Evolutionary conservation across 2,797 vertebrate genomes (phyloP), one percentile per base, ranked within the genome.

Genomic region (Melanotaenia boesemani): DNA sequence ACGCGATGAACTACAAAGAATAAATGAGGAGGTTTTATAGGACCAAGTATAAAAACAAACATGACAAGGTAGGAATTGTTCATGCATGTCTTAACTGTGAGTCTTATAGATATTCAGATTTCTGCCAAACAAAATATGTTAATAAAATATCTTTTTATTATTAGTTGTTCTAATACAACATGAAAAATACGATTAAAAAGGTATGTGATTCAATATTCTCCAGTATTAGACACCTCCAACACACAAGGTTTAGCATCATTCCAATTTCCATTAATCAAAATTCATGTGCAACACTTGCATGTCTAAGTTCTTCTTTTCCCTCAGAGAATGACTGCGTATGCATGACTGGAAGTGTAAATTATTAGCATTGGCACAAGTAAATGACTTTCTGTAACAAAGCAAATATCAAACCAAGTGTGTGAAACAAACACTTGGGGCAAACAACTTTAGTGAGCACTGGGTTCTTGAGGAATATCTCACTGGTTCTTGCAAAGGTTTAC

Each of bases 281-380:
- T 81, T 82, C 28, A 28, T 76, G 81, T 83, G 81, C 76, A 87
- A 83, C 84, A 87, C 85, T 87, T 76, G 85, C 83, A 76, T 69
- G 81, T 28, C 28, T 87, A 79, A 76, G 72, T 65, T 86, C 85
- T 86, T 80, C 77, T 81, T 78, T 87, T 88, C 86, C 78, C 81
- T 89, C 89, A 88, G 82, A 89, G 78, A 87, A 90, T 88, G 84
- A 93, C 92, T 92, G 83, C 90, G 86, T 84, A 87, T 89, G 90
- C 89, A 89, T 82, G 90, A 79, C 89, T 89, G 81, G 81, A 81
- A 87, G 90, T 85, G 89, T 74, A 83, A 72, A 92, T 92, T 86
- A 91, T 90, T 77, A 85, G 86, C 79, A 87, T 84, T 76, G 78
- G 79, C 84, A 79, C 72, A 61, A 55, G 74, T 74, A 89, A 93